Evolutionary conservation across 2,113 vertebrate species (phyloP).

Genomic region (Nesospiza acunhae): DNA sequence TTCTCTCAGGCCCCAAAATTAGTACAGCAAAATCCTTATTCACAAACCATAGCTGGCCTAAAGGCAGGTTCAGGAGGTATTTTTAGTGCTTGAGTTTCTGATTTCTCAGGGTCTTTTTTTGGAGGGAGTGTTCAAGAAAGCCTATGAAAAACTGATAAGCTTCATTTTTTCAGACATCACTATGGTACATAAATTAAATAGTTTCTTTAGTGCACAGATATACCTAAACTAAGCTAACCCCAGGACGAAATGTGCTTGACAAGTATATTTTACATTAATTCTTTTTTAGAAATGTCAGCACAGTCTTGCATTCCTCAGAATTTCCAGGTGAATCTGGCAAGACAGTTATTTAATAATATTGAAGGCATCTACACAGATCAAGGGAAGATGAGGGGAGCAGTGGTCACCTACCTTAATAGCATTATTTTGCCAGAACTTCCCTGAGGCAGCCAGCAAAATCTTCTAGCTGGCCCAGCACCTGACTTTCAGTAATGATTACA

Average conservation of each 20-base stretch:
- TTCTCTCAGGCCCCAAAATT: background rate
- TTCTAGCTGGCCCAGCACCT: background rate
- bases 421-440: background rate
- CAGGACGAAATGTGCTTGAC: background rate
- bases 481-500: background rate
- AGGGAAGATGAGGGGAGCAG: background rate
- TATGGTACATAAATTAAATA: background rate
- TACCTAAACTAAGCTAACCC: background rate
- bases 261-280: background rate
- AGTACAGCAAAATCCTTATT: background rate
- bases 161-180: background rate
- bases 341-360: background rate
- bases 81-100: background rate
- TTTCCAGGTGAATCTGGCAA: background rate
- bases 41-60: background rate
- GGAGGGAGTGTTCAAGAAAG: accelerated
- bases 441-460: background rate
- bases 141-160: background rate
- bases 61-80: background rate
- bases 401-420: background rate
- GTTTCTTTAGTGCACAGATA: background rate
- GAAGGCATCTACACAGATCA: background rate
- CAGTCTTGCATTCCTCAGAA: background rate
- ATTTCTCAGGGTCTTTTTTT: background rate
- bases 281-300: background rate